Evolutionary conservation across 2,113 vertebrate species (phyloP).

Genomic region (Poeciliopsis prolifica): DNA sequence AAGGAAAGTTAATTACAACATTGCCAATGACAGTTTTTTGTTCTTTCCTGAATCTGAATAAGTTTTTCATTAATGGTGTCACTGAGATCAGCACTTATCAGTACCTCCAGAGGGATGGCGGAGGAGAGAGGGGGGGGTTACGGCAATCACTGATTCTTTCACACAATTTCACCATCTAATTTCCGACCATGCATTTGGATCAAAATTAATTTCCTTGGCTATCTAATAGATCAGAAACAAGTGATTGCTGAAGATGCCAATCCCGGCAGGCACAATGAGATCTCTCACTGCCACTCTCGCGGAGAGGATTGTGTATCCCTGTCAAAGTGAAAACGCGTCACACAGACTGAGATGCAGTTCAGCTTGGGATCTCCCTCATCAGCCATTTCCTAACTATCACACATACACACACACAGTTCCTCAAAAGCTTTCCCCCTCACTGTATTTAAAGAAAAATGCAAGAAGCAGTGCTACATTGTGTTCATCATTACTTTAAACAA

Average conservation of each 20-base stretch:
- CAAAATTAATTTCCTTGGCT: conserved; percentile 83
- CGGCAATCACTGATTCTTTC: conserved; percentile 80
- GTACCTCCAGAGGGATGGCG: conserved; percentile 69
- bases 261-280: conserved; percentile 73
- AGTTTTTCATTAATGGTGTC: conserved; percentile 81
- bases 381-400: conserved; percentile 34
- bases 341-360: conserved; percentile 39
- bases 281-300: conserved; percentile 51
- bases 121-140: conserved; percentile 10
- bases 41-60: conserved; percentile 65
- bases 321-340: conserved; percentile 52
- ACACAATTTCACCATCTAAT: conserved; percentile 82
- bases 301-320: conserved; percentile 56
- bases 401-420: conserved; percentile 30
- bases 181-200: conserved; percentile 80
- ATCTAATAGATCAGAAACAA: conserved; percentile 84
- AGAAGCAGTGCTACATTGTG: conserved; percentile 14
- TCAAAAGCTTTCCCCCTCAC: conserved; percentile 25
- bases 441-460: conserved; percentile 45
- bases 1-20: conserved; percentile 79
- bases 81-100: conserved; percentile 81
- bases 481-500: conserved; percentile 16
- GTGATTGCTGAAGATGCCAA: conserved; percentile 78
- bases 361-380: conserved; percentile 59
- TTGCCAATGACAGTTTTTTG: conserved; percentile 47